A percentile compares a stretch with the other conserved stretches of the same genome.
Conservation (phyloP, 2,113 vertebrate species). For the Marmota flaviventris region DNA sequence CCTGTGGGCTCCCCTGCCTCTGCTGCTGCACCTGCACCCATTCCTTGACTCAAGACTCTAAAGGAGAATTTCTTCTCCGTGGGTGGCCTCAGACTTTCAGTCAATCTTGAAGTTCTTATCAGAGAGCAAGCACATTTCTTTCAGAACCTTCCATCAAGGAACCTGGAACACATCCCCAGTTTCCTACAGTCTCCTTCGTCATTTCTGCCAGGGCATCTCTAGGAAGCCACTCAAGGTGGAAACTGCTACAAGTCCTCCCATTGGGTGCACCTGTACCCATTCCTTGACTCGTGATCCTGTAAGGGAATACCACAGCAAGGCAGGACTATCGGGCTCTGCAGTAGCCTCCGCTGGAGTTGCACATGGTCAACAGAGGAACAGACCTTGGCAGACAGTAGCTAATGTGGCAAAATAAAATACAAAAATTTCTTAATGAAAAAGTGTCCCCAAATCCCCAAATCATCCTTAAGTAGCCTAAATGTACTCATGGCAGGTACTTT, state of each 20-base stretch:
- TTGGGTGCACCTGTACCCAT: too few relatives aligned
- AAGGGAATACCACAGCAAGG: not conserved
- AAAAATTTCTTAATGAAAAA: slow-evolving; percentile 37
- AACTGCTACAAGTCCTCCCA: not conserved
- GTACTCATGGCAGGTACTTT: not conserved
- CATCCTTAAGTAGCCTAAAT: not conserved
- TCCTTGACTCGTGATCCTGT: not conserved
- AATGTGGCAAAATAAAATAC: not conserved
- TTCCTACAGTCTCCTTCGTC: not conserved
- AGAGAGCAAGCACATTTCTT: not conserved
- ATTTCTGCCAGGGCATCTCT: not conserved
- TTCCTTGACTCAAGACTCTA: not conserved
- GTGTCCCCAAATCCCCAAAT: not conserved
- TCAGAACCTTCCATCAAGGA: not conserved
- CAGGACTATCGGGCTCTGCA: not conserved
- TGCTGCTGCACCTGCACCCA: not conserved
- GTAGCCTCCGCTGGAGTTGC: not conserved
- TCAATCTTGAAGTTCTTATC: not conserved
- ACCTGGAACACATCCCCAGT: not conserved
- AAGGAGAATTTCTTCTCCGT: not conserved
- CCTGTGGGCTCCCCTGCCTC: not conserved
- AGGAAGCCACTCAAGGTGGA: not conserved
- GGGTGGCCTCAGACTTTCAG: not conserved
- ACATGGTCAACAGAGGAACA: not conserved
- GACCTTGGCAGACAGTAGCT: not conserved